These are phyloP conservation scores for Myopa tessellatipennis DNA, from an alignment of 2,888 invertebrate genomes.

Conservation along the genomic window DNA sequence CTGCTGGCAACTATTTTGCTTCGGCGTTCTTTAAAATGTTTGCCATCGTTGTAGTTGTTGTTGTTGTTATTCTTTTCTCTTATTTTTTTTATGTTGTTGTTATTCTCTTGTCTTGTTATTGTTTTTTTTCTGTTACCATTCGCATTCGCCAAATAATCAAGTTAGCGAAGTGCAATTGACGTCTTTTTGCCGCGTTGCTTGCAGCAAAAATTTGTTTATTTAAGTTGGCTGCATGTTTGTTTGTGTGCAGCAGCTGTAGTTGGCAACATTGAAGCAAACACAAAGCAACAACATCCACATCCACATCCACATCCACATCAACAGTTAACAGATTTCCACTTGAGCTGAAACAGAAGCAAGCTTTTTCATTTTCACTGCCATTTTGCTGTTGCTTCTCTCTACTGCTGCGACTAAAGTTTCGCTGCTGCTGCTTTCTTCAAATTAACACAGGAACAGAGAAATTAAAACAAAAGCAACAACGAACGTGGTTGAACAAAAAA, in stretches of 20 bases:
- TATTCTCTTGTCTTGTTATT: background rate
- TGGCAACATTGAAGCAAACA: slow-evolving; percentile 12
- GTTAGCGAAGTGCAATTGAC: slow-evolving; percentile 27
- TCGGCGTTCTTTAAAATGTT: no score
- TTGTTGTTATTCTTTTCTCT: background rate
- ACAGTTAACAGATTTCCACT: background rate
- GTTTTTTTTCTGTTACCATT: background rate
- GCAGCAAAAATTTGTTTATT: background rate
- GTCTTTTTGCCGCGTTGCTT: slow-evolving; percentile 15
- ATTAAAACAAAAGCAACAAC: background rate
- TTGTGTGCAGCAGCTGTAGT: background rate
- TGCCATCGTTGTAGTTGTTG: no score
- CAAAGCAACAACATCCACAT: background rate
- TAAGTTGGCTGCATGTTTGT: background rate
- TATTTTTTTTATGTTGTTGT: background rate
- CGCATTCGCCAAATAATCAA: slow-evolving; percentile 20
- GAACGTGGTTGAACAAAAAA: background rate
- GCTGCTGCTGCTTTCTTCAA: background rate
- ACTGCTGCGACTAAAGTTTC: no score
- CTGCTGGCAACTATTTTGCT: no score
- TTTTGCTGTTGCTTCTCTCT: background rate
- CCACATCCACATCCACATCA: background rate
- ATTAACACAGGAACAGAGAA: background rate
- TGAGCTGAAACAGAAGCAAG: background rate
- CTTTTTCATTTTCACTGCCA: background rate